Percentiles rank a stretch among this genome's conserved stretches.
Conservation (phyloP, 2,888 invertebrate genomes). For the Autographa gamma region DNA sequence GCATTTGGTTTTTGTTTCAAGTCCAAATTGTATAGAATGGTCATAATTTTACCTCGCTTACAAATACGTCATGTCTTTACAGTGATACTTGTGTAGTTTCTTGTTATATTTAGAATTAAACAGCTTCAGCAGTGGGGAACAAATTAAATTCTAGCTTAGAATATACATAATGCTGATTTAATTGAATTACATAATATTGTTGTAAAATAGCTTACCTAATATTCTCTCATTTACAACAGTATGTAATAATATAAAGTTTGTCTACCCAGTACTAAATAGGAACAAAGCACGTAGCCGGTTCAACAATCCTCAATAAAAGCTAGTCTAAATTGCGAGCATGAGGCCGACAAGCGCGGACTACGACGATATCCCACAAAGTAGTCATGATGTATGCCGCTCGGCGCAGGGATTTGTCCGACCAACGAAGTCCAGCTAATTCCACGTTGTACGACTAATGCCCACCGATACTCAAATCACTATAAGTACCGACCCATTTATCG, state of each 20-base stretch:
- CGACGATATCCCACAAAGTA: conserved; percentile 28
- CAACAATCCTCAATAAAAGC: conserved; percentile 27
- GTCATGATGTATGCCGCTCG: conserved; percentile 23
- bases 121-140: no score
- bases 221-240: no score
- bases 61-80: no score
- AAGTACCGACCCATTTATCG: conserved; percentile 30
- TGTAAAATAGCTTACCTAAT: no score
- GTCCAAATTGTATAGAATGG: background rate
- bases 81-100: no score
- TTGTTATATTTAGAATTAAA: no score
- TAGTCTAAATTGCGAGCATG: conserved; percentile 25
- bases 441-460: conserved; percentile 20
- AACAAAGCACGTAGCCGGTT: background rate
- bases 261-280: background rate
- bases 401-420: background rate
- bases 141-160: no score
- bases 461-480: conserved; percentile 16
- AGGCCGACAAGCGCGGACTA: conserved; percentile 23
- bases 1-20: background rate
- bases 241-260: background rate
- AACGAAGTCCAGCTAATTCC: conserved; percentile 28
- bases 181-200: no score
- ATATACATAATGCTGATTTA: no score
- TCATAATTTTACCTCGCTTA: background rate